Conservation (phyloP, 2,113 vertebrate species). For the Turnix velox region DNA sequence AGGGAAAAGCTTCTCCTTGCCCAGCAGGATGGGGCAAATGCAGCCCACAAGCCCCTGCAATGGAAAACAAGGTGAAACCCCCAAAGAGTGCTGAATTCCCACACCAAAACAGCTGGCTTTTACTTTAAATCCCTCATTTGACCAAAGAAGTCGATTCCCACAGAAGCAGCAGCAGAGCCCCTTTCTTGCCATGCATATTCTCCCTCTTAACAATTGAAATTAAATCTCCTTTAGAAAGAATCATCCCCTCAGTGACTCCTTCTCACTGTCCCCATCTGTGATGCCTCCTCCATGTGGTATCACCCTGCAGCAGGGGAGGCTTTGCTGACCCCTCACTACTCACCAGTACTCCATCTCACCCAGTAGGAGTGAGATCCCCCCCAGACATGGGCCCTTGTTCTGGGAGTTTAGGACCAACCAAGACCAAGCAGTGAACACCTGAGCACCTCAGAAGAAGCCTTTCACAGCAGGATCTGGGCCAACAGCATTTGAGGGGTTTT, state of each 20-base stretch:
- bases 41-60: fast-evolving
- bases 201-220: neutral
- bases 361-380: fast-evolving
- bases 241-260: fast-evolving
- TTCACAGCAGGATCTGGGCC: neutral
- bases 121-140: neutral
- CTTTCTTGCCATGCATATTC: neutral
- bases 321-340: neutral
- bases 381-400: fast-evolving
- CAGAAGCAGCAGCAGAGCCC: neutral
- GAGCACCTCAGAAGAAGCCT: neutral
- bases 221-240: neutral
- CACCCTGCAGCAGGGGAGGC: neutral
- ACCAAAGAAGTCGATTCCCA: neutral
- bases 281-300: fast-evolving
- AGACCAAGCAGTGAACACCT: fast-evolving
- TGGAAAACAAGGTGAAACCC: too few relatives aligned
- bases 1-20: neutral
- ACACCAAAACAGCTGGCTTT: fast-evolving
- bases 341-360: fast-evolving
- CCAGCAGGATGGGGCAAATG: neutral
- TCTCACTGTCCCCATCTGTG: neutral
- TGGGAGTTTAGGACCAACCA: fast-evolving
- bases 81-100: neutral
- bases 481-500: neutral